These are phyloP conservation scores for Ceramica pisi DNA, from an alignment of 2,888 invertebrate species.

Conservation along the genomic window DNA sequence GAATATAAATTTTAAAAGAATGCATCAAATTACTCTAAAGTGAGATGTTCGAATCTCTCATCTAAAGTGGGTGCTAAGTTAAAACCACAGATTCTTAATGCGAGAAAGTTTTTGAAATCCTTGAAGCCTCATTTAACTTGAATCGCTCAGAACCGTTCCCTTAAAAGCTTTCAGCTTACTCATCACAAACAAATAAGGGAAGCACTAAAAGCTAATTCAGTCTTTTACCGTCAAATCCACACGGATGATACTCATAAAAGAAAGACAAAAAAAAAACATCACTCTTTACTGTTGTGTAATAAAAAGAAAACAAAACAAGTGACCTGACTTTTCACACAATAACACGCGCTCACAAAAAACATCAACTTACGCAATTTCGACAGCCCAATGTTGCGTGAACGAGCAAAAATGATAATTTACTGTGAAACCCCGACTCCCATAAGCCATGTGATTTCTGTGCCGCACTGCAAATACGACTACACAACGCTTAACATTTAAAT, in stretches of 20 bases:
- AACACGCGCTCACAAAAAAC: slow-evolving; percentile 57
- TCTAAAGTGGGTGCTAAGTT: neutral
- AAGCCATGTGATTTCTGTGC: slow-evolving; percentile 73
- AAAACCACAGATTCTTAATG: neutral
- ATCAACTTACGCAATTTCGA: slow-evolving; percentile 58
- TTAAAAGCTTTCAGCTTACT: neutral
- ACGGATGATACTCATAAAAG: slow-evolving; percentile 18
- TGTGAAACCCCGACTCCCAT: slow-evolving; percentile 56
- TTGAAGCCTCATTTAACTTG: neutral
- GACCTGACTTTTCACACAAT: slow-evolving; percentile 66
- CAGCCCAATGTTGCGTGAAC: slow-evolving; percentile 65
- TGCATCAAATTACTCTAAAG: slow-evolving; percentile 33
- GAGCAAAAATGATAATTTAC: slow-evolving; percentile 70
- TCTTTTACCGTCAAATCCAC: slow-evolving; percentile 9
- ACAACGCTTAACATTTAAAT: slow-evolving; percentile 70
- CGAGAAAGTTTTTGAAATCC: neutral
- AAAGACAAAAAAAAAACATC: slow-evolving; percentile 2
- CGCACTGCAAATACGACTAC: slow-evolving; percentile 68
- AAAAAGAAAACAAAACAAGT: slow-evolving; percentile 59
- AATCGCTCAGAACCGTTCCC: neutral
- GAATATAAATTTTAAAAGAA: slow-evolving; percentile 18
- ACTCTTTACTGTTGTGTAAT: slow-evolving; percentile 48
- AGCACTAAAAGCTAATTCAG: slow-evolving; percentile 22
- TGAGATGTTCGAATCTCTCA: slow-evolving; percentile 9
- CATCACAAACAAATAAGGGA: slow-evolving; percentile 17